Evolutionary conservation across 2,797 vertebrate genomes (phyloP).

Genomic region (Acestrorhynchus altus): DNA sequence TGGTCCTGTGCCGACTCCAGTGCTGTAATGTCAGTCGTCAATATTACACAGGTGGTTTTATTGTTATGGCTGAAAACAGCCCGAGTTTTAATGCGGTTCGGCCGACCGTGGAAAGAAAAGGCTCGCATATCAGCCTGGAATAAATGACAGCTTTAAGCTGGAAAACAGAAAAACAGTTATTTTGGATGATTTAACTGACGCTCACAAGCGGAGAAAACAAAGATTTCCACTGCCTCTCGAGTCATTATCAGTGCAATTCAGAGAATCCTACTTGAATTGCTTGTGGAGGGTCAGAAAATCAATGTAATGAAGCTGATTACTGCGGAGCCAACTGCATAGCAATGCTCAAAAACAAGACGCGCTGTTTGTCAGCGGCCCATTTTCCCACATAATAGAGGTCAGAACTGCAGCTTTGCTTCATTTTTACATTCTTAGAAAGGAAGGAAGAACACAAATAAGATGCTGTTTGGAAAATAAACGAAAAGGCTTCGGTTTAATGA

Average conservation of each 20-base stretch:
- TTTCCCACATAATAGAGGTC: not conserved
- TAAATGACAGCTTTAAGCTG: not conserved
- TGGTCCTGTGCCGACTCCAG: too few relatives aligned
- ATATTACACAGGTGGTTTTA: too few relatives aligned
- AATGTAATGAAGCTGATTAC: not conserved
- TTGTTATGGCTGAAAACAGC: too few relatives aligned
- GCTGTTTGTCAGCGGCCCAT: not conserved
- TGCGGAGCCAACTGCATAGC: not conserved
- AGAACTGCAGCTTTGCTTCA: not conserved
- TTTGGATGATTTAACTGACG: not conserved
- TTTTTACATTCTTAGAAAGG: not conserved
- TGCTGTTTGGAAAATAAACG: not conserved
- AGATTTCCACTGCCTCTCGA: conserved; percentile 10
- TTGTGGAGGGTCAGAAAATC: conserved; percentile 3
- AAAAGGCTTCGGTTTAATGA: not conserved
- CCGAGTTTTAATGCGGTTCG: too few relatives aligned
- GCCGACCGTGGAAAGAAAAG: too few relatives aligned
- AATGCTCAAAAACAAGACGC: not conserved
- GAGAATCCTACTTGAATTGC: not conserved
- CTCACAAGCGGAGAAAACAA: conserved; percentile 19
- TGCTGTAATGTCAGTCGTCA: too few relatives aligned
- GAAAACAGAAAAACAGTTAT: not conserved
- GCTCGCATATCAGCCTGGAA: too few relatives aligned
- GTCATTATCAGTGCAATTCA: not conserved
- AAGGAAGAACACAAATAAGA: not conserved